Percentiles rank a stretch among this genome's conserved stretches.
phyloP scores from a whole-genome alignment of 2,888 invertebrate genomes.

The Drosophila mimetica region DNA sequence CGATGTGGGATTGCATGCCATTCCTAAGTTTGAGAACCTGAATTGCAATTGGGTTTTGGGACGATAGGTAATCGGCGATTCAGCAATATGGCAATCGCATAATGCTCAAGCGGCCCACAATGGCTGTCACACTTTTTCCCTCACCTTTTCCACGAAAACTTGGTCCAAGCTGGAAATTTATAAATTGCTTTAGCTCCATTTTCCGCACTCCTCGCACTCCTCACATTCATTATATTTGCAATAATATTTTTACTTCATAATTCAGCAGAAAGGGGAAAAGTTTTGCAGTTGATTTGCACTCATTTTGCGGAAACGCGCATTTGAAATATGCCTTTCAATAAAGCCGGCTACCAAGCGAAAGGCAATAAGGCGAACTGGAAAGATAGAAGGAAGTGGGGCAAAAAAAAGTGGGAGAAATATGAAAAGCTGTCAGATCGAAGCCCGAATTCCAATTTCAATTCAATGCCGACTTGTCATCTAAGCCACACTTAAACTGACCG shows the following conservation, averaged over 20 bases:
- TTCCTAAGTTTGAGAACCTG: neutral
- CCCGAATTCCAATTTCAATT: constrained; percentile 60
- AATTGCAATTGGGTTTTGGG: neutral
- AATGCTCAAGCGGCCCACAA: constrained; percentile 20
- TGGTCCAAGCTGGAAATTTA: constrained; percentile 25
- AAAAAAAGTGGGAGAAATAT: constrained; percentile 5
- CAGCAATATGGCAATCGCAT: constrained; percentile 28
- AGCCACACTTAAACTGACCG: constrained; percentile 68
- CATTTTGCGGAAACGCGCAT: constrained; percentile 55
- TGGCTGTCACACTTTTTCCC: neutral
- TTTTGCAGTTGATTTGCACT: constrained; percentile 58
- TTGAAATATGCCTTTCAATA: constrained; percentile 71
- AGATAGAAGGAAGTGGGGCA: neutral
- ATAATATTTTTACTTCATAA: constrained; percentile 72
- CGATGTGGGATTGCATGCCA: neutral
- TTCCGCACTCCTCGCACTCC: neutral
- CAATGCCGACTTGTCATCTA: constrained; percentile 52
- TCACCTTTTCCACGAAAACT: constrained; percentile 19
- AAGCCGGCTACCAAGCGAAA: constrained; percentile 8
- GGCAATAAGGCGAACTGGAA: constrained; percentile 15
- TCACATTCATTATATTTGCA: constrained; percentile 68
- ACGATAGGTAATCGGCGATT: constrained; percentile 24
- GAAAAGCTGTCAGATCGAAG: constrained; percentile 59
- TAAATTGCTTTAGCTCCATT: constrained; percentile 21
- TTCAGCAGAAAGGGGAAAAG: constrained; percentile 37